These are phyloP conservation scores for Hydropotes inermis DNA, from an alignment of 2,113 vertebrate species.

Conservation along the genomic window DNA sequence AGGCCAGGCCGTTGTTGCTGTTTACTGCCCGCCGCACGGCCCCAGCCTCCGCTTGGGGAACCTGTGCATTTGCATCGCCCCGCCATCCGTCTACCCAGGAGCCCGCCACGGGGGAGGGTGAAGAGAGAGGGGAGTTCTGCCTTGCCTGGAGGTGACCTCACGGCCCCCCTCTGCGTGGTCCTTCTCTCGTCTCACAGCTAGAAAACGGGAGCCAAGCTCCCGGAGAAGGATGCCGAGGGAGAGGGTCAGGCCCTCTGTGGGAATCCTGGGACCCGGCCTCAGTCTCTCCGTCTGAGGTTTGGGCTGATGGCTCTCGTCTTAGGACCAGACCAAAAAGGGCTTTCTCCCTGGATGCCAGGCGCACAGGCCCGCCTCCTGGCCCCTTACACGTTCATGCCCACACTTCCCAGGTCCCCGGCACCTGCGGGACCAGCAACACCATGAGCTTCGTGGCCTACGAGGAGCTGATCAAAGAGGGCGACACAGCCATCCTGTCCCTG, in stretches of 20 bases:
- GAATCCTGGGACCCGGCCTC: neutral
- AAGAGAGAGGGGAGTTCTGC: neutral
- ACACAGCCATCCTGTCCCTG: constrained; percentile 93
- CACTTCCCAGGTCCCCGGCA: neutral
- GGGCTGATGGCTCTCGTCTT: neutral
- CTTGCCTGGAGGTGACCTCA: neutral
- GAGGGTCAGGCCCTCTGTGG: neutral
- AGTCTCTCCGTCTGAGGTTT: neutral
- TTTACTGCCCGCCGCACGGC: neutral
- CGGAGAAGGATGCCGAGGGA: neutral
- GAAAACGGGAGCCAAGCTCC: neutral
- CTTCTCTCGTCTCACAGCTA: neutral
- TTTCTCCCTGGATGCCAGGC: neutral
- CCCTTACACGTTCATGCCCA: neutral
- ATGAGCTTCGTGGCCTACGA: constrained; percentile 97
- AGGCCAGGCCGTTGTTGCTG: neutral
- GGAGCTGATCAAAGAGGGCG: constrained; percentile 90
- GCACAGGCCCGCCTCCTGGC: neutral
- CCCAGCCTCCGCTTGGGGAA: neutral
- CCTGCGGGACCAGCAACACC: neutral
- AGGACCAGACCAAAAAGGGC: neutral
- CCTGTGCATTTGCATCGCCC: too few relatives aligned
- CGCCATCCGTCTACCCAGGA: neutral
- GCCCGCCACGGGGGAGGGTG: neutral
- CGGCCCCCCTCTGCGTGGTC: neutral